A percentile compares a stretch with the other conserved stretches of the same genome.
Conservation (phyloP, 1,140 invertebrate genomes). For the Muscidifurax raptorellus region DNA sequence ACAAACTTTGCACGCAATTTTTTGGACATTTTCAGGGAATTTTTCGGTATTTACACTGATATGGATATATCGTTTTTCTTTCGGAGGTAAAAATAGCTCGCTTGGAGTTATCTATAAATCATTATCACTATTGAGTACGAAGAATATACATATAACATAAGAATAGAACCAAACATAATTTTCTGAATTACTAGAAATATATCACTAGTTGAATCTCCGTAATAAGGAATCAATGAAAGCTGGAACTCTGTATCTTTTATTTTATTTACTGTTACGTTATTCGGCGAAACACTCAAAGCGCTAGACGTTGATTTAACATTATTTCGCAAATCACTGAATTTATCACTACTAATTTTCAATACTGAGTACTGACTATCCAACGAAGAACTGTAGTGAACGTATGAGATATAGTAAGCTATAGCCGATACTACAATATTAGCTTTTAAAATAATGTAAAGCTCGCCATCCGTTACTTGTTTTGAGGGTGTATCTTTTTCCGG, state of each 20-base stretch:
- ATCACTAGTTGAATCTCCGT: conserved; percentile 38
- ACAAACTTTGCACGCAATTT: conserved; percentile 50
- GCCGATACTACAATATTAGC: background rate
- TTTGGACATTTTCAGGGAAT: conserved; percentile 25
- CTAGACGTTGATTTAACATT: background rate
- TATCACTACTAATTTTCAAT: background rate
- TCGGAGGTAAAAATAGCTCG: conserved; percentile 57
- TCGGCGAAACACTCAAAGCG: background rate
- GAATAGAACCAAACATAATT: background rate
- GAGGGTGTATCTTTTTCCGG: background rate
- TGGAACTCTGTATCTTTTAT: conserved; percentile 33
- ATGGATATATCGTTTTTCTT: conserved; percentile 46
- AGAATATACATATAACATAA: background rate
- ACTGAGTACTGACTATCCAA: background rate
- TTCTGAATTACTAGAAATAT: conserved; percentile 49
- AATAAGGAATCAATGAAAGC: conserved; percentile 54
- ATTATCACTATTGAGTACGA: background rate
- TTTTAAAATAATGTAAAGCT: background rate
- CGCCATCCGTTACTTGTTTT: background rate
- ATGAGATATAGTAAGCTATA: background rate
- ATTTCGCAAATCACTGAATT: background rate
- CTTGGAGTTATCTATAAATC: conserved; percentile 53
- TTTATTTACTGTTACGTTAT: background rate
- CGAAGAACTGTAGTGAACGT: background rate
- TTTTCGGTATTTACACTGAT: conserved; percentile 51